Conservation (phyloP, 1,140 invertebrate species). For the Scaptodrosophila lebanonensis region DNA sequence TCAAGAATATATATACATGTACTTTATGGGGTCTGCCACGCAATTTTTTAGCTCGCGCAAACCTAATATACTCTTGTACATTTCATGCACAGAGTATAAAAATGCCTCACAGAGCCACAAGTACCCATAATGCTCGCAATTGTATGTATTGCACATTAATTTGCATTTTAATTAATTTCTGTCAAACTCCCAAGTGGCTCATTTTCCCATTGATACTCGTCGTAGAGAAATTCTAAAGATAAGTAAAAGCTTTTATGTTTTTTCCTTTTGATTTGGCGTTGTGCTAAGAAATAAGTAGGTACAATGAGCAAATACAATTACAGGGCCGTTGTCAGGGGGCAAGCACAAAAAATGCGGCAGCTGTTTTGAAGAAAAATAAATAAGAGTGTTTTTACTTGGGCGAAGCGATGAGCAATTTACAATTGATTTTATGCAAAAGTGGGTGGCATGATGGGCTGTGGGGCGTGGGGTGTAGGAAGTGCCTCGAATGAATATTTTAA, state of each 20-base stretch:
- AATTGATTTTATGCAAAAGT: constrained; percentile 42
- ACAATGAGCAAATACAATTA: no score
- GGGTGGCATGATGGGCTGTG: neutral
- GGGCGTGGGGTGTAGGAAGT: neutral
- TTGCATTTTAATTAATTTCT: constrained; percentile 68
- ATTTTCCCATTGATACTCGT: constrained; percentile 5
- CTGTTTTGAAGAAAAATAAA: constrained; percentile 47
- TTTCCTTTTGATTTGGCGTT: no score
- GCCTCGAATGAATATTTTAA: constrained; percentile 36
- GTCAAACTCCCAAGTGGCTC: constrained; percentile 6
- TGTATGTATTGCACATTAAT: constrained; percentile 59
- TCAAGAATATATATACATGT: no score
- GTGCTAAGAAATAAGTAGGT: neutral
- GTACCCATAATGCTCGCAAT: constrained; percentile 5
- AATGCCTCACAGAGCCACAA: no score
- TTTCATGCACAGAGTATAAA: no score
- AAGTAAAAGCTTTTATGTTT: no score
- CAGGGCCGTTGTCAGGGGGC: neutral
- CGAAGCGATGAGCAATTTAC: constrained; percentile 43
- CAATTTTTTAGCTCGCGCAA: no score
- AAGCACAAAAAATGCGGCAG: constrained; percentile 10
- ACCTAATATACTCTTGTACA: no score
- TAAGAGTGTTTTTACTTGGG: constrained; percentile 9
- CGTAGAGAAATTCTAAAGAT: no score
- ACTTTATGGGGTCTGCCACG: no score